Evolutionary conservation across 2,797 vertebrate genomes (phyloP), one percentile per base, ranked within the genome.

Genomic region (Chelonia mydas): DNA sequence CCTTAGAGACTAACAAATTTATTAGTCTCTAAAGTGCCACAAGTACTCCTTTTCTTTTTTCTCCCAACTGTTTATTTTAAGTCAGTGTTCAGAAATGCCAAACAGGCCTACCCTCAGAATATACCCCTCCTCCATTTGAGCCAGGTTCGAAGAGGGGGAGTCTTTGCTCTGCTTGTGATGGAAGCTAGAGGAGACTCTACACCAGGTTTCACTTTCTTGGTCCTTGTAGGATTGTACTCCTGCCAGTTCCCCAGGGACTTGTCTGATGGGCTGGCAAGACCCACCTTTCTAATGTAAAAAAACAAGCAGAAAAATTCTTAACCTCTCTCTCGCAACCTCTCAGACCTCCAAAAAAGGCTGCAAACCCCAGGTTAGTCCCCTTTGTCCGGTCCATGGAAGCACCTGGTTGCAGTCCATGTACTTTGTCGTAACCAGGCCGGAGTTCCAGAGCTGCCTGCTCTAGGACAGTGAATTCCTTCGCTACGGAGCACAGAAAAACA

Each of bases 221-320:
- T 45, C 41, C 41, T 45, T 27, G 72, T 47, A 27, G 72, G 23
- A 45, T 76, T 7, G 7, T 8, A 17, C 16, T 17, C 45, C 45
- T 15, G 7, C 41, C 74, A 31, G 27, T 16, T 27, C 25, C 15
- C 27, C 47, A 76, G 25, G 41, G 41, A 41, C 41, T 13, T 47
- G 25, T 28, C 27, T 15, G 12, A 9, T 16, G 74, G 45, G 15
- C 41, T 77, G 45, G 15, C 6, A 77, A 77, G 45, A 49, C 25
- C 45, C 8, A 47, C 74, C 27, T 77, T 76, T 77, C 74, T 49
- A 47, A 47, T 15, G 41, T 27, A 47, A 76, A 15, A 23, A 72
- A 77, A 74, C 89, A 82, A 91, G 84, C 84, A 92, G 90, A 72
- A 93, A 88, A 93, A 94, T 81, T 78, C 47, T 25, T 81, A 31